A percentile compares a stretch with the other conserved stretches of the same genome.
These are phyloP conservation scores for Brachionus manjavacas DNA, from an alignment of 1,140 invertebrate genomes.

Conservation along the genomic window DNA sequence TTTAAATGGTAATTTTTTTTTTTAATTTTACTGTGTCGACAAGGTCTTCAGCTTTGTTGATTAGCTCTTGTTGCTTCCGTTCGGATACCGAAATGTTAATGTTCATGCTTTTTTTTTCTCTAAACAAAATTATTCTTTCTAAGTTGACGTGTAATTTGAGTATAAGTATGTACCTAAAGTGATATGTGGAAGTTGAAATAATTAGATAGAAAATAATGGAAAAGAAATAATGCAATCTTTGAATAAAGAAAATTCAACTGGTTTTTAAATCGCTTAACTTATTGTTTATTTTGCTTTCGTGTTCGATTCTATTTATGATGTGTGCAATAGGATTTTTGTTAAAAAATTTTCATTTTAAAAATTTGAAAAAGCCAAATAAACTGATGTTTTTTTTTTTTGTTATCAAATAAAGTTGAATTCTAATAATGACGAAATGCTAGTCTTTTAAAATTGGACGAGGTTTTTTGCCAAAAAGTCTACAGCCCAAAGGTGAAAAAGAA, in stretches of 20 bases:
- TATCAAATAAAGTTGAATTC: neutral
- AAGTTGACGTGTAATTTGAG: slow-evolving; percentile 3
- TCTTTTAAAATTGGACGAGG: neutral
- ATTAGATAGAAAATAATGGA: neutral
- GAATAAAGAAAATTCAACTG: neutral
- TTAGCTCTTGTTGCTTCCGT: slow-evolving; percentile 33
- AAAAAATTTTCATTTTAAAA: neutral
- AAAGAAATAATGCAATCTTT: slow-evolving; percentile 26
- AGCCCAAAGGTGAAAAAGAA: neutral
- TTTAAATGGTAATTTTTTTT: neutral
- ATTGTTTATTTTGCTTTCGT: slow-evolving; percentile 28
- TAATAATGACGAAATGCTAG: neutral
- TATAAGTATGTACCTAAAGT: neutral
- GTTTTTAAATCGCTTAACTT: neutral
- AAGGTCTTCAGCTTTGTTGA: slow-evolving; percentile 38
- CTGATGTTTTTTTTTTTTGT: neutral
- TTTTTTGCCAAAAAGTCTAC: neutral
- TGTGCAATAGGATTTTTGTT: neutral
- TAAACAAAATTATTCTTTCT: neutral
- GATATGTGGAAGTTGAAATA: neutral
- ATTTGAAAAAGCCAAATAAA: neutral
- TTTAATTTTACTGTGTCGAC: slow-evolving; percentile 20
- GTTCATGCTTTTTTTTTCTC: slow-evolving; percentile 1
- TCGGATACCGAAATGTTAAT: slow-evolving; percentile 36
- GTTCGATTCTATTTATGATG: slow-evolving; percentile 33